A percentile compares a stretch with the other conserved stretches of the same genome.
These are phyloP conservation scores for Graphium colonna DNA, from an alignment of 2,888 invertebrate genomes.

Conservation along the genomic window DNA sequence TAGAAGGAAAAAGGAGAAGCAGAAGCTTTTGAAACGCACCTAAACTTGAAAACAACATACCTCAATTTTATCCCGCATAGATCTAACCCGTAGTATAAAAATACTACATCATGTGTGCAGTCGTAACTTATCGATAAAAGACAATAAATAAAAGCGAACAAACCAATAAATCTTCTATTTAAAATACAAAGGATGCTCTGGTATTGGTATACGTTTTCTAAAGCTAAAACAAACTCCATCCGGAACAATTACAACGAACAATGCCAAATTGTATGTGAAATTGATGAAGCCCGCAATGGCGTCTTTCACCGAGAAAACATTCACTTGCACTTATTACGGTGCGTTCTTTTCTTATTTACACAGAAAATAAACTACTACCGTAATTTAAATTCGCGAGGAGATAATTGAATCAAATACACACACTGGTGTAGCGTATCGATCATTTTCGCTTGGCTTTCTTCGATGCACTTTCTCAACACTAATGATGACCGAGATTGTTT, in stretches of 20 bases:
- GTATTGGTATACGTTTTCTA: not conserved
- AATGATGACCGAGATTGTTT: constrained; percentile 48
- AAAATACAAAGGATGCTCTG: no score
- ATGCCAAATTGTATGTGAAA: constrained; percentile 5
- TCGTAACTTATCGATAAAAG: not conserved
- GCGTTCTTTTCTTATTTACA: not conserved
- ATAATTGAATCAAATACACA: constrained; percentile 24
- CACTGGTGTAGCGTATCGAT: constrained; percentile 45
- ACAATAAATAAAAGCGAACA: no score
- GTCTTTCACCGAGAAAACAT: constrained; percentile 13
- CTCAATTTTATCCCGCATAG: no score
- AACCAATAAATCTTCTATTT: no score
- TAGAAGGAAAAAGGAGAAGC: no score
- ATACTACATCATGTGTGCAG: no score
- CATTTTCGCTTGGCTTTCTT: constrained; percentile 45
- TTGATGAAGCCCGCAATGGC: constrained; percentile 7
- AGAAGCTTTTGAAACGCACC: no score
- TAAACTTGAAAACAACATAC: no score
- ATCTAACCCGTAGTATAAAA: no score
- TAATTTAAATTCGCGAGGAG: constrained; percentile 16
- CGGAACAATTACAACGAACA: constrained; percentile 4
- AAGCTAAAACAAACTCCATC: not conserved
- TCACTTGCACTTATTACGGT: constrained; percentile 6
- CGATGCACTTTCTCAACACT: constrained; percentile 48
- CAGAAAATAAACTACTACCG: not conserved